A percentile compares a stretch with the other conserved stretches of the same genome.
phyloP scores from a whole-genome alignment of 2,797 vertebrate species.

The Delichon dasypus region DNA sequence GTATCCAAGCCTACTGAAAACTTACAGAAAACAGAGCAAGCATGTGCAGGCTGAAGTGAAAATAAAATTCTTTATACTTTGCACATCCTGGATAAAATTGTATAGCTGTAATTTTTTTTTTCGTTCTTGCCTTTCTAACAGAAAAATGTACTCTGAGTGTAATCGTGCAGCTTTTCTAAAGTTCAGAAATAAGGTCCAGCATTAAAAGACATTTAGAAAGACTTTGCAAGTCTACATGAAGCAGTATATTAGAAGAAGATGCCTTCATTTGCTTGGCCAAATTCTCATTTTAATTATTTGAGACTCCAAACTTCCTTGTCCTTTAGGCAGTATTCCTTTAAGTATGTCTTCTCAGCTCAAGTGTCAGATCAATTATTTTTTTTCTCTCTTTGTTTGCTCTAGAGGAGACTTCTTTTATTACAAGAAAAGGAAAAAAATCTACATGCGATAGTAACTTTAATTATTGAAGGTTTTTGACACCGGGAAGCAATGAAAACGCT shows the following conservation, averaged over 20 bases:
- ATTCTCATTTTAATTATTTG: slow-evolving; percentile 59
- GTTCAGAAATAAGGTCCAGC: background rate
- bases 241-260: background rate
- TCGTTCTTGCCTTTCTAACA: background rate
- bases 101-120: background rate
- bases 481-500: slow-evolving; percentile 43
- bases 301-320: slow-evolving; percentile 47
- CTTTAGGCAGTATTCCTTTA: slow-evolving; percentile 59
- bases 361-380: slow-evolving; percentile 72
- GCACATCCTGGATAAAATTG: background rate
- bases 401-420: slow-evolving; percentile 70
- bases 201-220: background rate
- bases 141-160: background rate
- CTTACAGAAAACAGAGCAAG: background rate
- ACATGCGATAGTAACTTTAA: slow-evolving; percentile 62
- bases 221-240: background rate
- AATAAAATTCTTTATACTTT: background rate
- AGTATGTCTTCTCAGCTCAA: slow-evolving; percentile 65
- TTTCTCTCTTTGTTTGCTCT: slow-evolving; percentile 70
- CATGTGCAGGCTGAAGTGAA: background rate
- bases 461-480: slow-evolving; percentile 71
- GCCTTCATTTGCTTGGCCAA: slow-evolving; percentile 19
- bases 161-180: background rate
- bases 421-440: slow-evolving; percentile 38
- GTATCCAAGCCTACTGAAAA: background rate